Evolutionary conservation across 30 jellyfish, hydroid and myxozoan genomes (phyloP), one percentile per base, ranked within the genome.

Genomic region (Clytia hemisphaerica): DNA sequence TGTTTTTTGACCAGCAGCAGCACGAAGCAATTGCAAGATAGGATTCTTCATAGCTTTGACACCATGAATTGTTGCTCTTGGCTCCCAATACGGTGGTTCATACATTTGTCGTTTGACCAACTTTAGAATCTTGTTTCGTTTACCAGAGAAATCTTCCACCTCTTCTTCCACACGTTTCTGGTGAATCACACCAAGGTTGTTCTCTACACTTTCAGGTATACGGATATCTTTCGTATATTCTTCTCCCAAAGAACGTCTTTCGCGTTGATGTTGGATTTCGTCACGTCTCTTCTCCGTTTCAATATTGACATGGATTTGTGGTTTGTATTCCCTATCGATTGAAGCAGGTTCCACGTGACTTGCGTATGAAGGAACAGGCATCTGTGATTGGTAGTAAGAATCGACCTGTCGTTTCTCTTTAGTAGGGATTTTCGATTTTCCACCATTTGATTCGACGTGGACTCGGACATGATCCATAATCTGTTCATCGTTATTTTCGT

Each of bases 181-280:
- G 30, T 61, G 82, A 18, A 61, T 67, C 22, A 86, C 72, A 21
- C 96, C 96, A 4, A 63, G 92, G 42, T 71, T 77, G 71, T 86
- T 82, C 64, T 86, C 96, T n/a, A 94, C 96, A 27, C 94, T 61
- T 28, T 49, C 79, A 15, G 96, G 96, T 3, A 86, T n/a, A n/a
- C n/a, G n/a, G n/a, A n/a, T n/a, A n/a, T n/a, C 94, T 59, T 70
- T 79, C 1, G 62, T 45, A 6, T 50, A 49, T 32, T 33, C 64
- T n/a, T 38, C 83, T 53, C 73, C 28, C 40, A 35, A 6, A 36
- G 27, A 27, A 12, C 79, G 27, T 37, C 46, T 58, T 47, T 28
- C 38, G n/a, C 14, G 16, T 30, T 7, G 2, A 7, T 60, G 57
- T 14, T 94, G 94, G 31, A 86, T 90, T 25, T 78, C 83, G 58